Conservation (phyloP, 92 coral and sea anemone genomes). For the Porites divaricata region DNA sequence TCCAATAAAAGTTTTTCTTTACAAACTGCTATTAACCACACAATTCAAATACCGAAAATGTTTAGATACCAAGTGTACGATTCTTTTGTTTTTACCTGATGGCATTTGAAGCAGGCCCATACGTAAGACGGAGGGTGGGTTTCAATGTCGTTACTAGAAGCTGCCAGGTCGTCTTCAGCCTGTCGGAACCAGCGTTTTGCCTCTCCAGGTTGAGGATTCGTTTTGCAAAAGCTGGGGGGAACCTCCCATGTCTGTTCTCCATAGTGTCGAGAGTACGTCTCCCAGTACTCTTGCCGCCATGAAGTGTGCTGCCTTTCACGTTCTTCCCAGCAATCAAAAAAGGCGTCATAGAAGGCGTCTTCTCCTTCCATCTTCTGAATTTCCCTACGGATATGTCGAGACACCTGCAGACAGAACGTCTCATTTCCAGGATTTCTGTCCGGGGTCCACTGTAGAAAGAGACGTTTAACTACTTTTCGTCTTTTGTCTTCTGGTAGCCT, state of each 20-base stretch:
- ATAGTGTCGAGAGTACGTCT: background rate
- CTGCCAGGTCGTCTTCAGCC: slow-evolving; percentile 58
- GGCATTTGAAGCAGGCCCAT: slow-evolving; percentile 79
- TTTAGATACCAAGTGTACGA: background rate
- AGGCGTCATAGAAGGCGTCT: slow-evolving; percentile 4
- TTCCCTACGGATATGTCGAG: slow-evolving; percentile 49
- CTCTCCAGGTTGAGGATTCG: slow-evolving; percentile 71
- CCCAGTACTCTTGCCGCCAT: slow-evolving; percentile 24
- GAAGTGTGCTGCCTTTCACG: slow-evolving; percentile 26
- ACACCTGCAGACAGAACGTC: slow-evolving; percentile 62
- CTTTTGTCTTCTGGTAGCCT: slow-evolving; percentile 44
- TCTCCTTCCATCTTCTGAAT: slow-evolving; percentile 41
- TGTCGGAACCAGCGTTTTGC: slow-evolving; percentile 75
- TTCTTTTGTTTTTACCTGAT: slow-evolving; percentile 52
- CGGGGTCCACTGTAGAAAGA: slow-evolving; percentile 69
- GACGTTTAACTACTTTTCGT: slow-evolving; percentile 60
- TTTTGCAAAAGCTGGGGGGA: slow-evolving; percentile 26
- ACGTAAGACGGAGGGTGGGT: slow-evolving; percentile 43
- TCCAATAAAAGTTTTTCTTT: no score
- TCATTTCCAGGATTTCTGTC: slow-evolving; percentile 69
- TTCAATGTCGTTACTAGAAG: slow-evolving; percentile 40
- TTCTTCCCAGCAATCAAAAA: slow-evolving; percentile 20
- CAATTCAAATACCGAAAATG: no score
- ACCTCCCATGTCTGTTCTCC: background rate
- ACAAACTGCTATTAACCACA: no score